Evolutionary conservation across 2,888 invertebrate species (phyloP), one percentile per base, ranked within the genome.

Genomic region (Zeuzera pyrina): DNA sequence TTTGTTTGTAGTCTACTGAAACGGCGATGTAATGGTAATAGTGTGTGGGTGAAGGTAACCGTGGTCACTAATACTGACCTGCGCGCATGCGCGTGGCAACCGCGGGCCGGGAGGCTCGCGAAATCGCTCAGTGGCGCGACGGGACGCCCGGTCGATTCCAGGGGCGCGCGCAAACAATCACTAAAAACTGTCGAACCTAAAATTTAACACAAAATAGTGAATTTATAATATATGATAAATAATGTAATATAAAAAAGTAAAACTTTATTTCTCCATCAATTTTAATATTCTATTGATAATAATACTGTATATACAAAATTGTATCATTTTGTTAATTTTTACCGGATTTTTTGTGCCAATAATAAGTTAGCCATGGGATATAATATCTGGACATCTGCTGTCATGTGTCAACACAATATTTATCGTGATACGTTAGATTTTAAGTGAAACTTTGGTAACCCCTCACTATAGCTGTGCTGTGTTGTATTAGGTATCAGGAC

Each of bases 131-230:
- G 81, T 83, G 77, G 70, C 70, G 76, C 78, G 74, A 66, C 73
- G 73, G 70, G 67, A 70, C 63, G 71, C 73, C 67, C 66, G 81
- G 78, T 79, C 81, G 81, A 78, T 78, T 72, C 72, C 65, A 67
- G 53, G 67, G 65, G 66, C 57, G 67, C 70, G 66, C 66, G 63
- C 57, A 49, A 63, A 58, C 46, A 49, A 40, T 46, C 45, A 52
- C 49, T 47, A 39, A 44, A 49, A 57, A 57, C 52, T 8, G 13
- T 25, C 56, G 52, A 59, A 57, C 55, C 47, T 56, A 54, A 57
- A 64, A 55, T 33, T 39, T 49, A 50, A 39, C 42, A 49, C 43
- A 45, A 51, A 53, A 52, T 54, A 51, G 3, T 13, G 24, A 26
- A 21, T 21, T 7, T n/a, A n/a, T n/a, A n/a, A n/a, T n/a, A n/a